Evolutionary conservation across 2,797 vertebrate genomes (phyloP).

Genomic region (Microctenopoma lineatum): DNA sequence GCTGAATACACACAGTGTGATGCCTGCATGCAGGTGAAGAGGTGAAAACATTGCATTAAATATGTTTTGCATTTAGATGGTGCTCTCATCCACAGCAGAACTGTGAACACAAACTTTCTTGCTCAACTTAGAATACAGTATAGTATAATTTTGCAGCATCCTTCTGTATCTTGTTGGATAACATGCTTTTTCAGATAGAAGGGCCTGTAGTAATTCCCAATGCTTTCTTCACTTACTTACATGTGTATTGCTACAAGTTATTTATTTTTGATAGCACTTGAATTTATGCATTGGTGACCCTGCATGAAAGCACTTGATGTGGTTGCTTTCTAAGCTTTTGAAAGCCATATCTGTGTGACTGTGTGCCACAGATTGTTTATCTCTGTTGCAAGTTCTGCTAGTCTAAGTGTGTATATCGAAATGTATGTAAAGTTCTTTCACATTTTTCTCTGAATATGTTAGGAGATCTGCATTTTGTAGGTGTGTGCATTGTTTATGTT

Average conservation of each 20-base stretch:
- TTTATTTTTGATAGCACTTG: constrained; percentile 1
- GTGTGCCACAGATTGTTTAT: neutral
- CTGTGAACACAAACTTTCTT: constrained; percentile 5
- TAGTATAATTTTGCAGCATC: neutral
- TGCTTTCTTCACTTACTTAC: neutral
- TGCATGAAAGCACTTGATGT: neutral
- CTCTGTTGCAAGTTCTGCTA: neutral
- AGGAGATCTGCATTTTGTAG: neutral
- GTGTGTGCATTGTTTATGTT: neutral
- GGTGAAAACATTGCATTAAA: neutral
- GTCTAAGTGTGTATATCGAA: neutral
- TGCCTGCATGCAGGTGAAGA: constrained; percentile 15
- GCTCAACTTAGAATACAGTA: neutral
- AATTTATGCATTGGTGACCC: neutral
- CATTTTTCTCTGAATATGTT: neutral
- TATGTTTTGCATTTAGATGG: neutral
- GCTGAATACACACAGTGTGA: constrained; percentile 17
- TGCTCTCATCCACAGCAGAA: neutral
- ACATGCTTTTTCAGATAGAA: neutral
- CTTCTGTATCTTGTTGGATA: neutral
- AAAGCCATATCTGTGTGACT: neutral
- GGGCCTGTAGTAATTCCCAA: neutral
- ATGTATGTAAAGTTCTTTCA: too few relatives aligned
- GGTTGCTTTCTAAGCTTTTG: constrained; percentile 1
- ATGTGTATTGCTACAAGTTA: neutral